Percentiles rank a stretch among this genome's conserved stretches.
Evolutionary conservation across 2,888 invertebrate species (phyloP).

Genomic region (Mactromeris polynyma): DNA sequence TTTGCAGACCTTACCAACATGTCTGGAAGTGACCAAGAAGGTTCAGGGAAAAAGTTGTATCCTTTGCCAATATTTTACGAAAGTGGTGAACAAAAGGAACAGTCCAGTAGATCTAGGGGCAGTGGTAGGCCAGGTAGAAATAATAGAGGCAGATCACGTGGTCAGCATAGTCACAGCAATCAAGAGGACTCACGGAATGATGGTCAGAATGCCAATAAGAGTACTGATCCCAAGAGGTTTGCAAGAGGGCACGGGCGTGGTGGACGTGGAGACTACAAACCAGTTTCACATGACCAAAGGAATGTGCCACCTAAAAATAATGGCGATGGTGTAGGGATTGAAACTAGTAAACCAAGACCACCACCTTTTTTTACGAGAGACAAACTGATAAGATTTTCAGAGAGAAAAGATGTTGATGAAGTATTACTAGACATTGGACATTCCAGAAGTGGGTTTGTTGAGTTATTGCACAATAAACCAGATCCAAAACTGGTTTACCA

Average conservation of each 20-base stretch:
- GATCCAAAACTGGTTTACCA: not conserved
- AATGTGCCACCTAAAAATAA: not conserved
- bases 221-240: not conserved
- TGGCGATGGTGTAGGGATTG: not conserved
- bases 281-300: not conserved
- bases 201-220: not conserved
- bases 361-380: not conserved
- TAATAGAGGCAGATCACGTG: not conserved
- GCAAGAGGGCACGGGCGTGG: not conserved
- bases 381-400: slow-evolving; percentile 15
- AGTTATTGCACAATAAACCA: slow-evolving; percentile 46
- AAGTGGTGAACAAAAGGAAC: not conserved
- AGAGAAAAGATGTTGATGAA: slow-evolving; percentile 49
- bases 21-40: not conserved
- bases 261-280: not conserved
- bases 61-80: not conserved
- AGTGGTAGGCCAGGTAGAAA: not conserved
- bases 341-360: not conserved
- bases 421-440: slow-evolving; percentile 57
- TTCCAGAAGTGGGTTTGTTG: slow-evolving; percentile 61
- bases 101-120: not conserved
- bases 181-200: not conserved
- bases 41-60: not conserved
- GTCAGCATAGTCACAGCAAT: not conserved
- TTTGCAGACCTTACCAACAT: not conserved